Base-by-base conservation (phyloP, 2,888 invertebrate species). In the Xanthia togata region DNA sequence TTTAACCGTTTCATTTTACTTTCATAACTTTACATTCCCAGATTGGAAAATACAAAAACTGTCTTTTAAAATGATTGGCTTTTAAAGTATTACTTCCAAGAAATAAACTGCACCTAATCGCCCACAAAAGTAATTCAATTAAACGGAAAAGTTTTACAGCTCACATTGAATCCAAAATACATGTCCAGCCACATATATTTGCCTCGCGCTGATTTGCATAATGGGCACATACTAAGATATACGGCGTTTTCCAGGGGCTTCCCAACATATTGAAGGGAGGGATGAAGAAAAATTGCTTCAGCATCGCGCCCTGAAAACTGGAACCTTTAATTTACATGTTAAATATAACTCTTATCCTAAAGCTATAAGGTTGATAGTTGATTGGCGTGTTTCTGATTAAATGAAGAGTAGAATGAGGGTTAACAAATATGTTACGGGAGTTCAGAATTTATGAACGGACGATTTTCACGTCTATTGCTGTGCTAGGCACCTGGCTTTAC, bases 201-300 rank as follows among this genome's bases (percentile, higher is more conserved):
- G 88, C 87, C 84, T 86, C 70, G 60, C 64, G 79, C 90, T 91
- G 91, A 94, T 95, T 94, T 93, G 89, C 94, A 95, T 96, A 95
- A 95, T 94, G 90, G 92, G 91, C 88, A 89, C 91, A 90, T 89
- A 85, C 89, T 93, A 84, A 95, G 94, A 95, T 94, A 92, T 91
- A 96, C 93, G 91, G 91, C 89, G 89, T 89, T 90, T 91, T 92
- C 90, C 91, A 92, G 90, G 88, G 90, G 90, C 91, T 91, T 89
- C 91, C 92, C 92, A 95, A 94, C 94, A 95, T 96, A 96, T 95
- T 95, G 95, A 90, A 92, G 90, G 93, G 92, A 93, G 74, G 80
- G 88, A 88, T 93, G 91, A 93, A 94, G 94, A 95, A 94, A 95
- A 95, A 95, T 95, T 91, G 93, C 92, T 90, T 87, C 81, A 87